These are phyloP conservation scores for Aphrophora alni DNA, from an alignment of 2,888 invertebrate genomes.

Conservation along the genomic window DNA sequence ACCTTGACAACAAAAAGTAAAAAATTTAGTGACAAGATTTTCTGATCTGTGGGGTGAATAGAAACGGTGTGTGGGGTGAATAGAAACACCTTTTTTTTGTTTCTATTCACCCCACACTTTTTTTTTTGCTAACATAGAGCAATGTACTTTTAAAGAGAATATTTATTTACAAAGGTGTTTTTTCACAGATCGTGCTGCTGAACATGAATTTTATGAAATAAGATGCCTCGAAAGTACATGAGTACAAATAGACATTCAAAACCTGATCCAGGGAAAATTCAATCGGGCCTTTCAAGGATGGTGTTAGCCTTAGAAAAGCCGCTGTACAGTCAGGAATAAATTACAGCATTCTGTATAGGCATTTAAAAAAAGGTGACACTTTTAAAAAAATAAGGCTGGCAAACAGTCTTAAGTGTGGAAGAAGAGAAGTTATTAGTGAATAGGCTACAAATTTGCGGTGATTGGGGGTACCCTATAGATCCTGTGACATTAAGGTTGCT, in stretches of 20 bases:
- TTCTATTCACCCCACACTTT: constrained; percentile 22
- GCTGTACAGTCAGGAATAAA: background rate
- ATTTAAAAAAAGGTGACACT: constrained; percentile 17
- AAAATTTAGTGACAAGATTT: background rate
- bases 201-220: constrained; percentile 3
- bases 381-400: constrained; percentile 17
- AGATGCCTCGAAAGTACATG: constrained; percentile 23
- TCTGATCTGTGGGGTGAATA: constrained; percentile 22
- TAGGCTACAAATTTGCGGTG: constrained; percentile 11
- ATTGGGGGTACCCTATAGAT: constrained; percentile 26
- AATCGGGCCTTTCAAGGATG: constrained; percentile 6
- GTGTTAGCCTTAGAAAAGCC: constrained; percentile 19
- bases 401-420: constrained; percentile 7
- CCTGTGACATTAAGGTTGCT: constrained; percentile 6
- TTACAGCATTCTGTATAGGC: constrained; percentile 24
- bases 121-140: constrained; percentile 2
- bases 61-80: constrained; percentile 7
- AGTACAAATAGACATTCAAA: background rate
- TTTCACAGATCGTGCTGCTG: constrained; percentile 26
- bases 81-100: constrained; percentile 6
- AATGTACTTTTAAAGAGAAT: background rate
- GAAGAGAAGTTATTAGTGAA: constrained; percentile 14
- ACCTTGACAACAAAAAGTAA: constrained; percentile 12
- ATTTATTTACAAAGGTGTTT: constrained; percentile 3
- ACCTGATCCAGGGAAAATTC: constrained; percentile 18